These are phyloP conservation scores for Melanotaenia trifasciata DNA, from an alignment of 2,797 vertebrate genomes.

Conservation along the genomic window DNA sequence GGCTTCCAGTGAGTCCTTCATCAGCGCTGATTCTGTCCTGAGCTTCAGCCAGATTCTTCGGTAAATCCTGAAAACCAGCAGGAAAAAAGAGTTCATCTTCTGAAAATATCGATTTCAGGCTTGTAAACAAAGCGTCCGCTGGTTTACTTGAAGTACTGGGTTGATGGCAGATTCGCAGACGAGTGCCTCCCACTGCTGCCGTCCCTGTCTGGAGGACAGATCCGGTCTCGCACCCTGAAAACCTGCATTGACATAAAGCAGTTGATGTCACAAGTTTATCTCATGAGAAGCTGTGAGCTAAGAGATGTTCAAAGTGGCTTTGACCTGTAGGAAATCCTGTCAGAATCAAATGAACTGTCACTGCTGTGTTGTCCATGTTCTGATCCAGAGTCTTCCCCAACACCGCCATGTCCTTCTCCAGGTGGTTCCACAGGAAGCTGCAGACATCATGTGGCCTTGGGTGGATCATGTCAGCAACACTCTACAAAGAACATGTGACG, in stretches of 20 bases:
- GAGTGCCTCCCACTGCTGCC: slow-evolving; percentile 76
- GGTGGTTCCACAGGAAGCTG: slow-evolving; percentile 78
- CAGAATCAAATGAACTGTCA: slow-evolving; percentile 78
- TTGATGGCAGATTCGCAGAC: slow-evolving; percentile 67
- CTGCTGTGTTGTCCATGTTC: slow-evolving; percentile 75
- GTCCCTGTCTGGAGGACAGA: slow-evolving; percentile 63
- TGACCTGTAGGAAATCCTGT: slow-evolving; percentile 54
- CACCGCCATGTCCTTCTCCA: slow-evolving; percentile 74
- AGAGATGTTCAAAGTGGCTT: fast-evolving
- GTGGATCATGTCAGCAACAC: slow-evolving; percentile 71
- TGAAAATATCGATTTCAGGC: background rate
- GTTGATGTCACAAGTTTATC: background rate
- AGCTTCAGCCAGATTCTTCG: slow-evolving; percentile 53
- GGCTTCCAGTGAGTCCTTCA: slow-evolving; percentile 59
- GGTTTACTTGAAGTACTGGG: slow-evolving; percentile 46
- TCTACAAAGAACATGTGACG: slow-evolving; percentile 47
- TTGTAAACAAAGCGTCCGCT: background rate
- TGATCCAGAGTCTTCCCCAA: slow-evolving; percentile 70
- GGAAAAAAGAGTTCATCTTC: background rate
- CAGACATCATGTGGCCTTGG: slow-evolving; percentile 35
- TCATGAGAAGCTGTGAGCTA: too few relatives aligned
- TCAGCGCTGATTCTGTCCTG: slow-evolving; percentile 67
- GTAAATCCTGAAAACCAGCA: slow-evolving; percentile 61
- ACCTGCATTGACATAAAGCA: slow-evolving; percentile 36
- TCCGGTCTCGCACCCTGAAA: background rate